Conservation (phyloP, 2,113 vertebrate species). For the Pan troglodytes region DNA sequence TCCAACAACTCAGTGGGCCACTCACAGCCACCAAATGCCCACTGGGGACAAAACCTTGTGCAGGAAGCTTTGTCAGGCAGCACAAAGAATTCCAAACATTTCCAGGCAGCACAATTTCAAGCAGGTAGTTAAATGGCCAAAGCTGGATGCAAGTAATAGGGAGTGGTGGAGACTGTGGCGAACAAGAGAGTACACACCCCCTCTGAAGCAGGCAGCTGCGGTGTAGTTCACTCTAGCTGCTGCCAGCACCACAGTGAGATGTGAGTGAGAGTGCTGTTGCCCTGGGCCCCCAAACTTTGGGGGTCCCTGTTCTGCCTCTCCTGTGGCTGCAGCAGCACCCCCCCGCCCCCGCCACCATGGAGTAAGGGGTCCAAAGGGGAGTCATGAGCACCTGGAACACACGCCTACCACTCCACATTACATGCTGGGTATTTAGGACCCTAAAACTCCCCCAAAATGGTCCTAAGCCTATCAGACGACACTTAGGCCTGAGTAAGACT, state of each 20-base stretch:
- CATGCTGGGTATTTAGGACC: not conserved
- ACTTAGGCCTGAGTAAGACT: not conserved
- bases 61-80: not conserved
- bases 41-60: accelerated
- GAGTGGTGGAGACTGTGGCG: accelerated
- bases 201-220: not conserved
- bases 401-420: not conserved
- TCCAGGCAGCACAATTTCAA: not conserved
- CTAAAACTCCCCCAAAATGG: too few relatives aligned
- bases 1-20: not conserved
- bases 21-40: not conserved
- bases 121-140: not conserved
- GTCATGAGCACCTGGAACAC: not conserved
- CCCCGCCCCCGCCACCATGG: too few relatives aligned
- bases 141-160: not conserved
- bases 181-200: not conserved
- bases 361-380: not conserved
- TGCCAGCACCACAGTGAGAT: not conserved
- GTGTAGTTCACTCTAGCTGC: not conserved
- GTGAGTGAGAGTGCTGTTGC: not conserved
- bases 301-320: not conserved
- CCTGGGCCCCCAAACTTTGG: not conserved
- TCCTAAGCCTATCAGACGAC: not conserved
- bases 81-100: too few relatives aligned
- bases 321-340: not conserved